Conservation (phyloP, 2,797 vertebrate species). For the Phataginus tetradactyla region DNA sequence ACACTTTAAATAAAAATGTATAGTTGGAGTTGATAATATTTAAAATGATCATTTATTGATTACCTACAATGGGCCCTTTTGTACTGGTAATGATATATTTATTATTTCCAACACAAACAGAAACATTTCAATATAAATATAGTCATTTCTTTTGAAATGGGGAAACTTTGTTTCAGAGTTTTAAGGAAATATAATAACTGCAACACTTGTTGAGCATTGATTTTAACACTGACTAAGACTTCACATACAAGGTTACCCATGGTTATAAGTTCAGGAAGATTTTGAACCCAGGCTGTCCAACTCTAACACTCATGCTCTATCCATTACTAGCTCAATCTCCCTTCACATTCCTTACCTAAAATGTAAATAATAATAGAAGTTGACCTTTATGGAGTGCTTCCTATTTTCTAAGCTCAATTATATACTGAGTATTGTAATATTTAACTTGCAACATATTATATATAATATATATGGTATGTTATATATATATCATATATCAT, state of each 20-base stretch:
- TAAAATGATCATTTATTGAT: background rate
- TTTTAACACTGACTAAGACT: background rate
- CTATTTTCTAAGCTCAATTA: background rate
- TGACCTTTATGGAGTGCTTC: background rate
- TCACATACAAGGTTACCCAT: background rate
- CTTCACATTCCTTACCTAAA: background rate
- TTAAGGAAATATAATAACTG: background rate
- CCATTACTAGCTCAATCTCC: background rate
- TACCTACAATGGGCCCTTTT: background rate
- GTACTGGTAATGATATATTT: background rate
- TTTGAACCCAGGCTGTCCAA: background rate
- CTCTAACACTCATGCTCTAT: background rate
- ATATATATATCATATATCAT: background rate
- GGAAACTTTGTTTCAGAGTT: background rate
- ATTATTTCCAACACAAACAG: background rate
- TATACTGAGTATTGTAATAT: background rate
- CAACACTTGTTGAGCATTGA: background rate
- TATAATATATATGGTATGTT: too few relatives aligned
- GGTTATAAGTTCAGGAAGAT: background rate
- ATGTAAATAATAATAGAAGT: background rate
- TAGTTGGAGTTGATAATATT: background rate
- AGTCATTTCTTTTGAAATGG: background rate
- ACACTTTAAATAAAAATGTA: background rate
- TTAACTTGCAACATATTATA: background rate
- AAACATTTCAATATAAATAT: background rate